phyloP scores from a whole-genome alignment of 2,113 vertebrate species.

The Alces alces region DNA sequence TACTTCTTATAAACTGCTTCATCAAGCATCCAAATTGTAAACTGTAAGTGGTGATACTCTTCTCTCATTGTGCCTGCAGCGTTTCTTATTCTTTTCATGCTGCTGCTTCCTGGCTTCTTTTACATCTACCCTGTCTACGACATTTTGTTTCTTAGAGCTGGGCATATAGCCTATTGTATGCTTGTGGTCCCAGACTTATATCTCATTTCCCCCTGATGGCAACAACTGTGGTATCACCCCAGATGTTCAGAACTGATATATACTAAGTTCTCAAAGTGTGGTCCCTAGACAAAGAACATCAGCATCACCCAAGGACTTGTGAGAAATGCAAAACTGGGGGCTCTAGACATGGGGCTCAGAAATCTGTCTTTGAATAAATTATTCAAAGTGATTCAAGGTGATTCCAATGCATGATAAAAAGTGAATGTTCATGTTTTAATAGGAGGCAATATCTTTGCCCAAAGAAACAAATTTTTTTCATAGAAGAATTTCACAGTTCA shows the following conservation, averaged over 20 bases:
- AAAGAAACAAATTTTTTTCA: constrained; percentile 2
- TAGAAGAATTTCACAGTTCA: not conserved
- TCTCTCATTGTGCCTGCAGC: not conserved
- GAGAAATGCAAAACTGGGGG: not conserved
- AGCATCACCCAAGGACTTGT: not conserved
- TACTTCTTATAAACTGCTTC: not conserved
- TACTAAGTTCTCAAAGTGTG: not conserved
- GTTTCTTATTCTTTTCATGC: not conserved
- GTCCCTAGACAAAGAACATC: not conserved
- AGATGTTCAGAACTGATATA: not conserved
- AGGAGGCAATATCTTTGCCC: not conserved
- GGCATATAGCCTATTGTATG: not conserved
- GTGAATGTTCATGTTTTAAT: not conserved
- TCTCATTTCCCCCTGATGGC: not conserved
- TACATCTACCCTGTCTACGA: not conserved
- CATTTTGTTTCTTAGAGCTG: not conserved
- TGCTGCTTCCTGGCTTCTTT: not conserved
- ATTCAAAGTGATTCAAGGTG: not conserved
- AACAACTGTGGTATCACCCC: not conserved
- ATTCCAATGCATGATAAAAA: not conserved
- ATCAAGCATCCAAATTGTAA: not conserved
- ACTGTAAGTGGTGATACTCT: not conserved
- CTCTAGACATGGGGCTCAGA: not conserved
- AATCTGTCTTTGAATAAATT: not conserved
- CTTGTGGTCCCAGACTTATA: not conserved